Evolutionary conservation across 2,888 invertebrate genomes (phyloP).

Genomic region (Epinotia bilunana): DNA sequence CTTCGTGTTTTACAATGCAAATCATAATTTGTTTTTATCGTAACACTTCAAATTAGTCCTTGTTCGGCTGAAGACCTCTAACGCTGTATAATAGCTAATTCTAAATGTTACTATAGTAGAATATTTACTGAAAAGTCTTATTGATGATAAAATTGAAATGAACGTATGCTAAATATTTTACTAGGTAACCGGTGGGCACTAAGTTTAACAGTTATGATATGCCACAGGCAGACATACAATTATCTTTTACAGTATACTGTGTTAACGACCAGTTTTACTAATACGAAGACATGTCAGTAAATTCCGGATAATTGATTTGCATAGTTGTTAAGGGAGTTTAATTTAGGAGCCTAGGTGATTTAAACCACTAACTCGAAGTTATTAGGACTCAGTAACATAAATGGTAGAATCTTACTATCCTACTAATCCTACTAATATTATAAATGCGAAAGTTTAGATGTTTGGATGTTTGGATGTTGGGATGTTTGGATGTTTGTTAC

Average conservation of each 20-base stretch:
- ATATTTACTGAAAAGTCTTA: neutral
- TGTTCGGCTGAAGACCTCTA: neutral
- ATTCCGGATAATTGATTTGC: neutral
- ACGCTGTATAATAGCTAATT: no score
- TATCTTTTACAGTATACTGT: slow-evolving; percentile 3
- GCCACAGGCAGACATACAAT: slow-evolving; percentile 4
- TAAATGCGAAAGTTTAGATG: no score
- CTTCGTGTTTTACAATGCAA: neutral
- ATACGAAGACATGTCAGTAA: neutral
- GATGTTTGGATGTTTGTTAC: no score
- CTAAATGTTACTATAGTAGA: neutral
- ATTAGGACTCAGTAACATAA: neutral
- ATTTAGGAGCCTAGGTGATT: no score
- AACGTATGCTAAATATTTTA: neutral
- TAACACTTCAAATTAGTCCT: neutral
- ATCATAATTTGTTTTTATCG: neutral
- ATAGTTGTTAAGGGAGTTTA: neutral
- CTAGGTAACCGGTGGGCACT: neutral
- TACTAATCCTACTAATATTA: no score
- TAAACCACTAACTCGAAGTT: neutral
- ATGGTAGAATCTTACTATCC: neutral
- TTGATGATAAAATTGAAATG: neutral
- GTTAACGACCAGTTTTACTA: slow-evolving; percentile 2
- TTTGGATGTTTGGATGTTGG: no score
- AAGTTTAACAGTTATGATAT: slow-evolving; percentile 11